A percentile compares a stretch with the other conserved stretches of the same genome.
These are phyloP conservation scores for Camponotus fellah DNA, from an alignment of 2,888 invertebrate genomes.

Conservation along the genomic window DNA sequence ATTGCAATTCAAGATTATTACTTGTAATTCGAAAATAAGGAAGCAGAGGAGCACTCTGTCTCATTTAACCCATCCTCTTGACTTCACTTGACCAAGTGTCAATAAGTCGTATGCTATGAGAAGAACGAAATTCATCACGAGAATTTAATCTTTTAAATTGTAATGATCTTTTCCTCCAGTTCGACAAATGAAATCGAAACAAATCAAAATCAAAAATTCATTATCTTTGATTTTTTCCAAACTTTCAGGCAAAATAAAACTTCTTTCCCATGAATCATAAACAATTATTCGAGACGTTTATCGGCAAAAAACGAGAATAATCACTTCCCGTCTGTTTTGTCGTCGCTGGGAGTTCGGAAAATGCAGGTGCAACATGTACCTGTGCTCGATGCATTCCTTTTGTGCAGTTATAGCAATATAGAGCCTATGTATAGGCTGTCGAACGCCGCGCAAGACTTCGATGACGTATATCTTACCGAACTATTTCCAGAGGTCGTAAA, in stretches of 20 bases:
- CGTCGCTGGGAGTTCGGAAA: conserved; percentile 24
- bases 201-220: conserved; percentile 3
- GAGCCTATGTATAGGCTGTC: conserved; percentile 62
- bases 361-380: conserved; percentile 71
- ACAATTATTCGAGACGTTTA: neutral
- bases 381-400: conserved; percentile 52
- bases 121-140: conserved; percentile 65
- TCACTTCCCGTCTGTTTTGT: conserved; percentile 63
- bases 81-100: conserved; percentile 85
- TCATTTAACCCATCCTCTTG: conserved; percentile 82
- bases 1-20: conserved; percentile 55
- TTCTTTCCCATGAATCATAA: neutral
- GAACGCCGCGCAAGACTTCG: conserved; percentile 62
- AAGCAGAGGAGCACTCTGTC: conserved; percentile 38
- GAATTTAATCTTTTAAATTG: conserved; percentile 46
- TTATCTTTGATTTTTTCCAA: neutral
- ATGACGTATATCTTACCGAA: conserved; percentile 64
- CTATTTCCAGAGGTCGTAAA: conserved; percentile 77
- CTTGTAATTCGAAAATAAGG: conserved; percentile 65
- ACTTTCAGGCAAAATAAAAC: neutral
- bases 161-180: neutral
- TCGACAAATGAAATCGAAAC: neutral
- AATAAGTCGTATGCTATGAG: conserved; percentile 77
- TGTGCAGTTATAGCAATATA: conserved; percentile 26
- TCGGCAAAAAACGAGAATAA: neutral